Evolutionary conservation across 2,888 invertebrate species (phyloP), one percentile per base, ranked within the genome.

Genomic region (Cerceris rybyensis): DNA sequence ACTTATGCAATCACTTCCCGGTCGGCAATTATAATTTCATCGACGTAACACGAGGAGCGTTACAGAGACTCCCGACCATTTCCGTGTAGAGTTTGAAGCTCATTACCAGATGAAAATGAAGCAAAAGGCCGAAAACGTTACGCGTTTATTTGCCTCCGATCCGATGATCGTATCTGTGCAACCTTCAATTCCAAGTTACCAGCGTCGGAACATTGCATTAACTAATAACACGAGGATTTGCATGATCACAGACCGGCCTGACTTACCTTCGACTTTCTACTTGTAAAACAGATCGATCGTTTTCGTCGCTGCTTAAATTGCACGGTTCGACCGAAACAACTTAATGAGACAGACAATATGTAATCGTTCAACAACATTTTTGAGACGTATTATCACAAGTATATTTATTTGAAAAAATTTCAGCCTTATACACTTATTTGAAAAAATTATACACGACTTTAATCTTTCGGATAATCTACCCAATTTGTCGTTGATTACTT

Each of bases 251-350:
- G 17, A 43, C 58, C 65, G 58, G n/a, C 17, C 42, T n/a, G 6
- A n/a, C 59, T 16, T 7, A 16, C 7, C 49, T 60, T 4, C 59
- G 16, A 72, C 75, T 75, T 75, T 75, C 67, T 75, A 67, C 59
- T 54, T 49, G 42, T 55, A 46, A 17, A 42, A 70, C 54, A 66
- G 39, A 66, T 75, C 55, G 46, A n/a, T 13, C 43, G 17, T 66
- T 67, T 65, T 61, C 60, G 39, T 64, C 17, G 14, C 11, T 41
- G 42, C 50, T 13, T 16, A 42, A 63, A 73, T 63, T 49, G 16
- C 39, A 0, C 50, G n/a, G 41, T 50, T 39, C 54, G 46, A 17
- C 46, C 46, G 50, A n/a, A n/a, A 7, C 16, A 2, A 13, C 58
- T 16, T 60, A 28, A 70, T n/a, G 39, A 11, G 70, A 55, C 70